Evolutionary conservation across 1,140 invertebrate genomes (phyloP), one percentile per base, ranked within the genome.

Genomic region (Wasmannia auropunctata): DNA sequence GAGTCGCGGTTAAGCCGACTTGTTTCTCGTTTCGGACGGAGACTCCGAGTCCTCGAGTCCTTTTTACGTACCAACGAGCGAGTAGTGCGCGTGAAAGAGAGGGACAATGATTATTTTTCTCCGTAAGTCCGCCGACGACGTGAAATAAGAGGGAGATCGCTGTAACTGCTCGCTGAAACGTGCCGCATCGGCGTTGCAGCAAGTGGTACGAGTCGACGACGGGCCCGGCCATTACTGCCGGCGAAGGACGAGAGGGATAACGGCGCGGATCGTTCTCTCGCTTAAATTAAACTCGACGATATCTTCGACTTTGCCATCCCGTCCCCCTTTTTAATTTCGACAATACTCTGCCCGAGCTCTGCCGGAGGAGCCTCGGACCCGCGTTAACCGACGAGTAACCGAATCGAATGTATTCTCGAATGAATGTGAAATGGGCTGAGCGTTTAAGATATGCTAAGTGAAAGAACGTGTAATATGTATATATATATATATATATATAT

Each of bases 51-150:
- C 16, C 16, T 62, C 19, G 8, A 46, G 43, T 46, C 43, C 19
- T 22, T 63, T 77, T 63, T 63, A 77, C 8, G 11, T 43, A 34
- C 10, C 54, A 28, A 37, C 28, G 54, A 43, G 79, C 34, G 49
- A 62, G 19, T n/a, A 62, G 63, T 37, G 56, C 25, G 58, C 43
- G n/a, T n/a, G 43, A 25, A n/a, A 37, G 58, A 77, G 63, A 63
- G 37, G 31, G 16, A 81, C 54, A 62, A 88, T 70, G 85, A 86
- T 89, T 88, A 88, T 89, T 86, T 89, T 86, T 86, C 70, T 28
- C 51, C 16, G 75, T 43, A 63, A 72, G 25, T 72, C 34, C 79
- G 46, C 4, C 43, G 22, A 22, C 62, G 65, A 56, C 49, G 79
- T 74, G 79, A 83, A 89, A 77, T 83, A 77, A 65, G 37, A 80